phyloP scores from a whole-genome alignment of 2,113 vertebrate genomes.

The Pachypanchax playfairii region DNA sequence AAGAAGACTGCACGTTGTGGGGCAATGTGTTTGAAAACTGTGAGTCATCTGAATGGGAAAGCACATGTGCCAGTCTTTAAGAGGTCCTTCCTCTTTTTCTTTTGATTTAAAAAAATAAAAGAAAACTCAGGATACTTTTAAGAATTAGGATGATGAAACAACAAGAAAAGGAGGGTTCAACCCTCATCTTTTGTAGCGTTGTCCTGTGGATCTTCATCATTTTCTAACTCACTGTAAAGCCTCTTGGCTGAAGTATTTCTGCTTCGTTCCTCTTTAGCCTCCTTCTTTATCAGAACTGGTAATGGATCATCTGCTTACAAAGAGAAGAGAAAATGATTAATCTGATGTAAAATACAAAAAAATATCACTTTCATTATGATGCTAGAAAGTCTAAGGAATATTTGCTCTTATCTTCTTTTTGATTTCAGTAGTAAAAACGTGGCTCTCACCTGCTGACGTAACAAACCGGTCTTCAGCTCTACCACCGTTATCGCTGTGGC shows the following conservation, averaged over 20 bases:
- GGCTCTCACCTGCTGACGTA: constrained; percentile 60
- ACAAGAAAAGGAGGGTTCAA: constrained; percentile 58
- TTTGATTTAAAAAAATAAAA: constrained; percentile 34
- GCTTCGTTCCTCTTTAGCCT: constrained; percentile 84
- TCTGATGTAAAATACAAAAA: neutral
- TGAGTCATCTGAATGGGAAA: constrained; percentile 30
- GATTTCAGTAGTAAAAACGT: neutral
- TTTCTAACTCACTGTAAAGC: constrained; percentile 92
- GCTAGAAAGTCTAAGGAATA: neutral
- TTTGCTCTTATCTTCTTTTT: neutral
- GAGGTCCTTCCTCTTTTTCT: constrained; percentile 17
- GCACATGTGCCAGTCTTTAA: constrained; percentile 29
- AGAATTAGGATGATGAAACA: constrained; percentile 29
- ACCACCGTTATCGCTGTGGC: constrained; percentile 66
- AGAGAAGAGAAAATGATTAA: constrained; percentile 42
- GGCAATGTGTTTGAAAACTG: constrained; percentile 33
- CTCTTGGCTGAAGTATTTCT: constrained; percentile 86
- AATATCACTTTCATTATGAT: neutral
- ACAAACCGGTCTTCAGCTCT: constrained; percentile 63
- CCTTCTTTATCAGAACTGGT: constrained; percentile 87
- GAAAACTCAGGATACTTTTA: constrained; percentile 8
- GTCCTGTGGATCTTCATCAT: constrained; percentile 88
- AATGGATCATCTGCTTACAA: constrained; percentile 84
- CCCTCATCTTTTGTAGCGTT: constrained; percentile 84
- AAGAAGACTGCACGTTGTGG: constrained; percentile 42